Evolutionary conservation across 2,113 vertebrate species (phyloP).

Genomic region (Sminthopsis crassicaudata): DNA sequence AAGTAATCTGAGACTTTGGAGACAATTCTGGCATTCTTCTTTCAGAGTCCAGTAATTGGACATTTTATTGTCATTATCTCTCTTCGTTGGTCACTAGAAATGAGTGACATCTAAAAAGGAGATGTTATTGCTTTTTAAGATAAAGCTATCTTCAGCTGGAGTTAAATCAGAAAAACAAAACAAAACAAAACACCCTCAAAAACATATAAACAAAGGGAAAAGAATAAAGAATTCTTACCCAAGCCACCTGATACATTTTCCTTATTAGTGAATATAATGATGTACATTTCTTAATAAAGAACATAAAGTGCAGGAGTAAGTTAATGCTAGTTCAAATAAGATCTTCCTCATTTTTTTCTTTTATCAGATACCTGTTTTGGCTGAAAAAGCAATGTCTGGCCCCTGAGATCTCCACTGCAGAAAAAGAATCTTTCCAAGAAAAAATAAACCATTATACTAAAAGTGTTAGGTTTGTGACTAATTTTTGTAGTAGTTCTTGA

Average conservation of each 20-base stretch:
- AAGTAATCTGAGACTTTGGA: background rate
- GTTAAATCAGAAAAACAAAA: background rate
- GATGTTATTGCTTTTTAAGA: background rate
- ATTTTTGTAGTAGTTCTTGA: too few species aligned
- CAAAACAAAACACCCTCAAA: too few species aligned
- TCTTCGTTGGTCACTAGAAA: background rate
- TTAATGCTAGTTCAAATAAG: too few species aligned
- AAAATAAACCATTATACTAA: too few species aligned
- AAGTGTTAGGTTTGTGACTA: too few species aligned
- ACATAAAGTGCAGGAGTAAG: too few species aligned
- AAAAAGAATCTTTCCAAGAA: too few species aligned
- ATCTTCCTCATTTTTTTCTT: too few species aligned
- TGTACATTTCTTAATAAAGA: too few species aligned
- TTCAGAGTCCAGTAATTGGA: background rate
- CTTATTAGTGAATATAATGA: background rate
- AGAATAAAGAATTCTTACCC: background rate
- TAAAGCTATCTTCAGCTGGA: background rate
- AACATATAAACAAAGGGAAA: conserved; percentile 16
- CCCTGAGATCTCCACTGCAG: too few species aligned
- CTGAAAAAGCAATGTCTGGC: background rate
- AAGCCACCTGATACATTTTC: background rate
- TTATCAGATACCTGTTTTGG: background rate
- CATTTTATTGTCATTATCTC: conserved; percentile 24
- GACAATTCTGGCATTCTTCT: background rate
- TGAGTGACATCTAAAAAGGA: conserved; percentile 19